phyloP scores from a whole-genome alignment of 2,113 vertebrate genomes.

The Hippocampus barbouri region DNA sequence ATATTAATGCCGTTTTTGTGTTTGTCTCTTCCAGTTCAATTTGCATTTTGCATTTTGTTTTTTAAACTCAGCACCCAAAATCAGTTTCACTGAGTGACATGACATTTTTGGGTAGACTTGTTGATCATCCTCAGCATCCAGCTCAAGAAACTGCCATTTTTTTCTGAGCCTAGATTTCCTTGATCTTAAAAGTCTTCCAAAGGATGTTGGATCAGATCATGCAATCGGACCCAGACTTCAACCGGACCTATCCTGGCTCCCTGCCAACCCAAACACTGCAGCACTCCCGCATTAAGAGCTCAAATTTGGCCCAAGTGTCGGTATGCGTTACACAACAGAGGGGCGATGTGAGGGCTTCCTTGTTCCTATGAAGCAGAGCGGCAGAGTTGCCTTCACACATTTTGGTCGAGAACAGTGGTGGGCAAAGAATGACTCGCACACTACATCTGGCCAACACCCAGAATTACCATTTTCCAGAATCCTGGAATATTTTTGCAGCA shows the following conservation, averaged over 20 bases:
- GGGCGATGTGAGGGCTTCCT: neutral
- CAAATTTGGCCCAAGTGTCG: neutral
- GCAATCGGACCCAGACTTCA: neutral
- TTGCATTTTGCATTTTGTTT: neutral
- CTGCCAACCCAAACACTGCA: neutral
- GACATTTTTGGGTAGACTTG: no score
- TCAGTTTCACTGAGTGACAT: neutral
- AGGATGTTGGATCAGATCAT: neutral
- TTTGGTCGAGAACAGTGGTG: neutral
- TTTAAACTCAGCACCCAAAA: neutral
- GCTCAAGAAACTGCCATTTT: no score
- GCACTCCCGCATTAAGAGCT: neutral
- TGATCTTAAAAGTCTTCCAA: neutral
- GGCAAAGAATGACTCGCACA: neutral
- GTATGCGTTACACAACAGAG: neutral
- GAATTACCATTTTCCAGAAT: neutral
- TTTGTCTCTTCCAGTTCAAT: neutral
- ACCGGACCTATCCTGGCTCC: neutral
- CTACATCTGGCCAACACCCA: neutral
- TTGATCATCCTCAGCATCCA: no score
- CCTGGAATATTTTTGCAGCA: no score
- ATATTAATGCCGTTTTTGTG: neutral
- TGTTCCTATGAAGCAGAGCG: slow-evolving; percentile 18
- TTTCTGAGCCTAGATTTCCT: no score
- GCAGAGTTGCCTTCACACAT: neutral